Evolutionary conservation across 2,113 vertebrate genomes (phyloP).

Genomic region (Leptosomus discolor): DNA sequence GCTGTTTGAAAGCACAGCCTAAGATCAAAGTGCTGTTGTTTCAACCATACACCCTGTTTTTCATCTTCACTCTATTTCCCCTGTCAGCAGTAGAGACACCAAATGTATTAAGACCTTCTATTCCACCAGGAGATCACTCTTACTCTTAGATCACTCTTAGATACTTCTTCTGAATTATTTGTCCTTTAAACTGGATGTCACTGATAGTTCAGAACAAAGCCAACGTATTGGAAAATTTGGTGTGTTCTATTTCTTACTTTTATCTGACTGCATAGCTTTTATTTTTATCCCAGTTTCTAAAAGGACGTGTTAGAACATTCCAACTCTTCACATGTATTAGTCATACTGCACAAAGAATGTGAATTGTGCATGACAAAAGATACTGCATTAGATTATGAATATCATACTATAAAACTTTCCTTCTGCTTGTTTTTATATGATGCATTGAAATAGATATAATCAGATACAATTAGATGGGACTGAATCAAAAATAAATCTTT

Average conservation of each 20-base stretch:
- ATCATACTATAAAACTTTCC: not conserved
- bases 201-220: not conserved
- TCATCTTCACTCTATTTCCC: not conserved
- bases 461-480: not conserved
- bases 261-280: not conserved
- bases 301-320: not conserved
- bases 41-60: not conserved
- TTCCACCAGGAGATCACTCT: not conserved
- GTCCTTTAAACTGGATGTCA: not conserved
- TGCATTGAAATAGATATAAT: not conserved
- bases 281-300: not conserved
- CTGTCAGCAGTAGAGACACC: not conserved
- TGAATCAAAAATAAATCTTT: not conserved
- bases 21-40: conserved; percentile 15
- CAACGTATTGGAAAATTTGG: not conserved
- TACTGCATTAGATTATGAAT: not conserved
- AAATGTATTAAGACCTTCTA: not conserved
- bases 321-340: not conserved
- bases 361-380: not conserved
- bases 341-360: not conserved
- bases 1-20: not conserved
- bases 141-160: not conserved
- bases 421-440: not conserved
- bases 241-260: not conserved
- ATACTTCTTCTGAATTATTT: not conserved